Evolutionary conservation across 2,888 invertebrate genomes (phyloP).

Genomic region (Drepanosiphum platanoidis): DNA sequence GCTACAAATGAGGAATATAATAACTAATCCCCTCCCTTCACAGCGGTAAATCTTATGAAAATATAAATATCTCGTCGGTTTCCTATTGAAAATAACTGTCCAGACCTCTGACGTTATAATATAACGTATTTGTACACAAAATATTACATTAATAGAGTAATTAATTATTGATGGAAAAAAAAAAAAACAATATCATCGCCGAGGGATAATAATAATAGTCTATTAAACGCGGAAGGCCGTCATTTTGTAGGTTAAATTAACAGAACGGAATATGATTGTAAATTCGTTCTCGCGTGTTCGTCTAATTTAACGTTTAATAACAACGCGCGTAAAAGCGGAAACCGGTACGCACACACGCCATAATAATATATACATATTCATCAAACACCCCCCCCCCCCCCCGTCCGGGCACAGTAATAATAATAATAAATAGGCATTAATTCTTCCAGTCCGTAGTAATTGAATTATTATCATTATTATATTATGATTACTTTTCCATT

Average conservation of each 20-base stretch:
- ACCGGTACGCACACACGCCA: neutral
- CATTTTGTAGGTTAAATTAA: constrained; percentile 41
- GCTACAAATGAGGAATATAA: too few species aligned
- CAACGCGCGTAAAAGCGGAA: constrained; percentile 7
- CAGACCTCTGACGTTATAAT: too few species aligned
- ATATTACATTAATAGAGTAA: too few species aligned
- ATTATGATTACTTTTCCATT: too few species aligned
- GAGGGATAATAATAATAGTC: neutral
- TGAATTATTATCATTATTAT: constrained; percentile 20
- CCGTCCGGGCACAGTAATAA: too few species aligned
- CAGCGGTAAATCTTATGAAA: too few species aligned
- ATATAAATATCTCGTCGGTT: too few species aligned
- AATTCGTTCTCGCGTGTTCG: neutral
- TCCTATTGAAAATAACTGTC: too few species aligned
- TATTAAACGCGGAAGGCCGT: neutral
- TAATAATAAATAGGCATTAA: neutral
- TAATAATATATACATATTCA: neutral
- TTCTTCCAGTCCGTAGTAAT: neutral
- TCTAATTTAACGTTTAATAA: constrained; percentile 23
- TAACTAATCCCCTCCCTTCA: too few species aligned
- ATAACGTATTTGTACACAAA: too few species aligned
- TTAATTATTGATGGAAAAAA: too few species aligned
- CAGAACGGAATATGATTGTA: constrained; percentile 26
- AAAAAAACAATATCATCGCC: neutral
- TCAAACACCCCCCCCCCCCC: too few species aligned